Percentiles rank a stretch among this genome's conserved stretches.
These are phyloP conservation scores for Panopea generosa DNA, from an alignment of 2,888 invertebrate genomes.

Conservation along the genomic window DNA sequence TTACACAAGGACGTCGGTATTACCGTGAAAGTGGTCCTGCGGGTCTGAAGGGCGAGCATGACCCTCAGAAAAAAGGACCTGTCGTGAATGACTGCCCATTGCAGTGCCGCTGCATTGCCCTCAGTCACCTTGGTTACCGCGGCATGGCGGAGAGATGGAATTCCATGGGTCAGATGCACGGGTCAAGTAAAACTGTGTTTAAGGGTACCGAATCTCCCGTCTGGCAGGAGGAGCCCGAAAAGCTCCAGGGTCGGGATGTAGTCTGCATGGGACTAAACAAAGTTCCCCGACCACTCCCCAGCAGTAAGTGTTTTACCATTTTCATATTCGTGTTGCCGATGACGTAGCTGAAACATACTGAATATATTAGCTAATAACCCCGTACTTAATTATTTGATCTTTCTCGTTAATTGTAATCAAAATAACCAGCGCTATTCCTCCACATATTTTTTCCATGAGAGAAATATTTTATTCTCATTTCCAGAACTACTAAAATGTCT, in stretches of 20 bases:
- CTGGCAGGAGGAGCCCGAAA: conserved; percentile 39
- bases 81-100: conserved; percentile 46
- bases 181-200: conserved; percentile 32
- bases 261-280: conserved; percentile 61
- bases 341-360: too few species aligned
- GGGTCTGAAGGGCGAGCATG: background rate
- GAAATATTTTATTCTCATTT: too few species aligned
- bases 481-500: too few species aligned
- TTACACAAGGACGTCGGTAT: background rate
- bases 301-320: conserved; percentile 32
- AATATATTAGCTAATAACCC: too few species aligned
- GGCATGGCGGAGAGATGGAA: conserved; percentile 61
- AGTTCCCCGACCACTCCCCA: conserved; percentile 48
- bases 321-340: too few species aligned
- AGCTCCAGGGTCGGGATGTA: conserved; percentile 55
- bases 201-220: conserved; percentile 52
- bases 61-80: background rate
- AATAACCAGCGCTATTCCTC: too few species aligned
- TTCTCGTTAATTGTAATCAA: too few species aligned
- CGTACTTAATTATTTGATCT: too few species aligned
- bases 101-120: conserved; percentile 59
- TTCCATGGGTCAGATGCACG: conserved; percentile 41
- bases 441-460: too few species aligned
- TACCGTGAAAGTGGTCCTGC: background rate
- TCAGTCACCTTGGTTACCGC: conserved; percentile 53